phyloP scores from a whole-genome alignment of 2,797 vertebrate species.

The Crocodylus rhombifer region DNA sequence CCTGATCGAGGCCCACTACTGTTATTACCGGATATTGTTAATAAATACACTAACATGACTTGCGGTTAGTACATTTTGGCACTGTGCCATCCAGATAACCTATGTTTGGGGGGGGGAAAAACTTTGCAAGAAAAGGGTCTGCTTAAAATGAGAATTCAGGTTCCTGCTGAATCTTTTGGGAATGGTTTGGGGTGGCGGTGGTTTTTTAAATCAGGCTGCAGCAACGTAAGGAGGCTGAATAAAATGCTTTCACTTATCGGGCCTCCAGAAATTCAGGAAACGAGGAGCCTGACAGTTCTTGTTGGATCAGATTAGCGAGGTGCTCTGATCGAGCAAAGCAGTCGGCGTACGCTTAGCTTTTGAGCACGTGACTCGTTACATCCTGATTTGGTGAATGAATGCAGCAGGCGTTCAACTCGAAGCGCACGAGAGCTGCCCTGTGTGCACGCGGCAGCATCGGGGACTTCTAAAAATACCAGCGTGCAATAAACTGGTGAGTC shows the following conservation, averaged over 20 bases:
- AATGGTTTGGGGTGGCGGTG: background rate
- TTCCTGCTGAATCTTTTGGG: background rate
- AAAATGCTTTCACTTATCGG: background rate
- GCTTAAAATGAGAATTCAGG: background rate
- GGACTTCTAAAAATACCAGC: conserved; percentile 1
- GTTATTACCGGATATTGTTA: background rate
- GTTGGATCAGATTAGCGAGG: background rate
- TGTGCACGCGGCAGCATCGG: background rate
- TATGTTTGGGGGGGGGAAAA: background rate
- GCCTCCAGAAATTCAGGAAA: background rate
- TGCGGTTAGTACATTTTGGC: background rate
- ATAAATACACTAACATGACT: background rate
- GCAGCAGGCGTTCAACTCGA: background rate
- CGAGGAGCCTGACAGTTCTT: background rate
- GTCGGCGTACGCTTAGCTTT: conserved; percentile 60
- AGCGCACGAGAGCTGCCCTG: background rate
- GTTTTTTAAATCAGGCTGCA: background rate
- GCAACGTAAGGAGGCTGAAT: background rate
- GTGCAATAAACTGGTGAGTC: conserved; percentile 69
- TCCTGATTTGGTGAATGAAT: background rate
- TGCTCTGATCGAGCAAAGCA: conserved; percentile 17
- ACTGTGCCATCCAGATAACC: background rate
- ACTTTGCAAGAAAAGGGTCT: background rate
- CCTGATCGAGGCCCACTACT: background rate
- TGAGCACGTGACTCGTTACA: conserved; percentile 51